phyloP scores from a whole-genome alignment of 2,797 vertebrate species.

The Echeneis naucrates region DNA sequence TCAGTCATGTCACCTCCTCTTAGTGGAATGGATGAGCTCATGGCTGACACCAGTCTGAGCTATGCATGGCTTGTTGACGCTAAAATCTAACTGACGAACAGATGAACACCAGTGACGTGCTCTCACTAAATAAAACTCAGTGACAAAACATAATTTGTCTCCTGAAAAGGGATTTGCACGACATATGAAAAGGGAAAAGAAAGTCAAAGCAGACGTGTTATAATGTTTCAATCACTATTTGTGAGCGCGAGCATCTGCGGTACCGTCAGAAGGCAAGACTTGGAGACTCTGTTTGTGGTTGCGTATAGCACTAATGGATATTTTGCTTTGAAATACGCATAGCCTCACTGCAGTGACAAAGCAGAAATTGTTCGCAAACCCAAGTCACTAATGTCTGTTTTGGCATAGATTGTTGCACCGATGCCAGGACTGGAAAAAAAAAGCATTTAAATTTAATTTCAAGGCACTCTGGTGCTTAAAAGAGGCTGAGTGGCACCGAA shows the following conservation, averaged over 20 bases:
- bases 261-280: slow-evolving; percentile 10
- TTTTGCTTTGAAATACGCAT: slow-evolving; percentile 30
- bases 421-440: neutral
- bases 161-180: neutral
- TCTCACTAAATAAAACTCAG: slow-evolving; percentile 23
- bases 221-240: neutral
- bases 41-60: slow-evolving; percentile 67
- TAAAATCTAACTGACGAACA: slow-evolving; percentile 53
- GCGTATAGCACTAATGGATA: neutral
- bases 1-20: slow-evolving; percentile 70
- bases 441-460: slow-evolving; percentile 4
- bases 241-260: slow-evolving; percentile 2
- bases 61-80: slow-evolving; percentile 46
- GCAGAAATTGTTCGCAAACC: slow-evolving; percentile 21
- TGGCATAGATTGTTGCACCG: slow-evolving; percentile 7
- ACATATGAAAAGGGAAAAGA: neutral
- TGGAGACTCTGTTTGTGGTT: neutral
- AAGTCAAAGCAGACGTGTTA: neutral
- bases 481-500: slow-evolving; percentile 8
- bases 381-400: slow-evolving; percentile 21
- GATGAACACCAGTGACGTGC: neutral
- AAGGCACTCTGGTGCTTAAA: slow-evolving; percentile 2
- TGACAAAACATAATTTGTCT: slow-evolving; percentile 4
- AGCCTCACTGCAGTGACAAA: slow-evolving; percentile 19
- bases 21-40: slow-evolving; percentile 79